A percentile compares a stretch with the other conserved stretches of the same genome.
phyloP scores from a whole-genome alignment of 2,113 vertebrate genomes.

The Poicephalus gulielmi region DNA sequence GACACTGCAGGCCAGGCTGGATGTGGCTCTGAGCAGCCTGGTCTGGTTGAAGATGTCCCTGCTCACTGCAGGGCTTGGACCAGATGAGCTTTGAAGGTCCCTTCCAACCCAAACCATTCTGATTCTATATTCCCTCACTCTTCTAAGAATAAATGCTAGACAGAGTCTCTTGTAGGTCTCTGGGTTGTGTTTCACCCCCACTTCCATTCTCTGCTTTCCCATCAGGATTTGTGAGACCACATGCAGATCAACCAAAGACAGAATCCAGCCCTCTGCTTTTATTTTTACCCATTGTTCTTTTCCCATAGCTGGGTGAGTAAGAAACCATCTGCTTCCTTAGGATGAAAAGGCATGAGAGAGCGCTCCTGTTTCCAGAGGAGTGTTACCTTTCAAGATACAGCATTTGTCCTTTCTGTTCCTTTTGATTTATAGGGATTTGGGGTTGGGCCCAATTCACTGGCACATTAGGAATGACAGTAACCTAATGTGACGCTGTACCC shows the following conservation, averaged over 20 bases:
- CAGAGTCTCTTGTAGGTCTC: background rate
- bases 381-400: background rate
- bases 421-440: background rate
- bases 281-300: background rate
- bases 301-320: background rate
- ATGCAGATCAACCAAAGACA: background rate
- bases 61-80: background rate
- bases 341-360: background rate
- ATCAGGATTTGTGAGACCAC: background rate
- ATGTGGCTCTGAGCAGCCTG: background rate
- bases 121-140: background rate
- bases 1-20: background rate
- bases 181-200: background rate
- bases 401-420: constrained; percentile 2
- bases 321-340: constrained; percentile 4
- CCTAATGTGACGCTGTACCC: background rate
- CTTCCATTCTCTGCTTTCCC: background rate
- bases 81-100: background rate
- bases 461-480: background rate
- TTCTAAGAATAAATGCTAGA: background rate
- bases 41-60: background rate
- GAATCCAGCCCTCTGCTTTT: constrained; percentile 32
- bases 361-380: background rate
- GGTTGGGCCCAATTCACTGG: background rate
- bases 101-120: background rate